phyloP scores from a whole-genome alignment of 1,140 invertebrate genomes.

The Lepeophtheirus salmonis region DNA sequence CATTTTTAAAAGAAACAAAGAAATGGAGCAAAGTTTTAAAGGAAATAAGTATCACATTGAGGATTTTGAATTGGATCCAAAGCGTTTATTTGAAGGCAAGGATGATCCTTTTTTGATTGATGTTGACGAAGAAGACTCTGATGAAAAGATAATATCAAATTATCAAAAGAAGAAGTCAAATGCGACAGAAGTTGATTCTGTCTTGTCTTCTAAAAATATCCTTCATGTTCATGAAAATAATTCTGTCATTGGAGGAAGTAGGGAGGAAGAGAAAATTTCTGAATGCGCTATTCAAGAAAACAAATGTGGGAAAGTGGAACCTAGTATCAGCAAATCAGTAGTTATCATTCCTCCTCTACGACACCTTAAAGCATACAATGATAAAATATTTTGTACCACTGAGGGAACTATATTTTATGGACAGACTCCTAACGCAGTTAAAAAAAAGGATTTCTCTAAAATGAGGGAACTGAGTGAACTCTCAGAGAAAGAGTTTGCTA shows the following conservation, averaged over 20 bases:
- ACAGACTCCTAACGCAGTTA: not conserved
- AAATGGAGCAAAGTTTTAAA: conserved; percentile 14
- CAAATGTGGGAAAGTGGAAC: not conserved
- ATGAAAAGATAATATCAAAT: not conserved
- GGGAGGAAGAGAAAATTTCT: conserved; percentile 3
- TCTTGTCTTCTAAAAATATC: not conserved
- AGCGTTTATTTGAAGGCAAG: not conserved
- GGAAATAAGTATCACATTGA: not conserved
- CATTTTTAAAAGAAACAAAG: conserved; percentile 8
- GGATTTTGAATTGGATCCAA: not conserved
- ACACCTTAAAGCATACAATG: not conserved
- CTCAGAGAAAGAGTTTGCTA: not conserved
- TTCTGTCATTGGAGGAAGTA: not conserved
- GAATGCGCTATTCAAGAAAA: not conserved
- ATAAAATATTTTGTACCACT: not conserved
- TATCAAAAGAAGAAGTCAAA: not conserved
- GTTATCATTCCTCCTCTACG: not conserved
- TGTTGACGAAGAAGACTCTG: not conserved
- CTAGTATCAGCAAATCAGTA: not conserved
- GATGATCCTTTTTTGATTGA: not conserved
- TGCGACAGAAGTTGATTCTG: not conserved
- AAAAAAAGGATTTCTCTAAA: not conserved
- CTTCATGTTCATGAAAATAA: conserved; percentile 5
- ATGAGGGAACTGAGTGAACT: not conserved
- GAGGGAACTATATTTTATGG: not conserved